phyloP scores from a whole-genome alignment of 2,797 vertebrate species.

The Nannoperca australis region DNA sequence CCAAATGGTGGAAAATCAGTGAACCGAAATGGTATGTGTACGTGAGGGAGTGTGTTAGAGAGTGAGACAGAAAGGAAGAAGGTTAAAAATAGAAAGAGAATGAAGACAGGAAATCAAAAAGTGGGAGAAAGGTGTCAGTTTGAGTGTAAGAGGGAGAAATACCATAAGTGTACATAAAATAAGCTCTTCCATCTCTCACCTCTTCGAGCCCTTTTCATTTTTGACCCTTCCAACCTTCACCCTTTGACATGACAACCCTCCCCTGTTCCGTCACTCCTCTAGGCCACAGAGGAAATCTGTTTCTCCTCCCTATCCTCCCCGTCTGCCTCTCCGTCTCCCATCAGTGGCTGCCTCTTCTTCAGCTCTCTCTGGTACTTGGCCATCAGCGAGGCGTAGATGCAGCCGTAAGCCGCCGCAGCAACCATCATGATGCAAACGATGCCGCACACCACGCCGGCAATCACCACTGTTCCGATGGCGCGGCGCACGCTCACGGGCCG shows the following conservation, averaged over 20 bases:
- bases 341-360: conserved; percentile 96
- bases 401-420: conserved; percentile 96
- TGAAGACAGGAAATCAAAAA: conserved; percentile 60
- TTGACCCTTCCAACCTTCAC: conserved; percentile 60
- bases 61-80: conserved; percentile 43
- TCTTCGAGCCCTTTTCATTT: conserved; percentile 77
- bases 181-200: conserved; percentile 63
- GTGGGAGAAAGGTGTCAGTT: conserved; percentile 55
- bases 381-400: conserved; percentile 99
- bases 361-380: conserved; percentile 98
- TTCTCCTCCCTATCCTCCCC: conserved; percentile 91
- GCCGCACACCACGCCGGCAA: conserved; percentile 96
- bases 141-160: conserved; percentile 60
- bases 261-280: conserved; percentile 70
- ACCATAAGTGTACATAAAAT: conserved; percentile 57
- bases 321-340: conserved; percentile 91
- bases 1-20: conserved; percentile 56
- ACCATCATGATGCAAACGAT: conserved; percentile 99
- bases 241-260: conserved; percentile 63
- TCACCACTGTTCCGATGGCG: conserved; percentile 97
- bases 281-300: conserved; percentile 98
- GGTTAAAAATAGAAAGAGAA: conserved; percentile 70
- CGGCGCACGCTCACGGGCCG: conserved; percentile 94
- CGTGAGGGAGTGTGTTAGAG: conserved; percentile 52
- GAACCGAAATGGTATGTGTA: conserved; percentile 53